These are phyloP conservation scores for Drymonia ruficornis DNA, from an alignment of 2,888 invertebrate genomes.

Conservation along the genomic window DNA sequence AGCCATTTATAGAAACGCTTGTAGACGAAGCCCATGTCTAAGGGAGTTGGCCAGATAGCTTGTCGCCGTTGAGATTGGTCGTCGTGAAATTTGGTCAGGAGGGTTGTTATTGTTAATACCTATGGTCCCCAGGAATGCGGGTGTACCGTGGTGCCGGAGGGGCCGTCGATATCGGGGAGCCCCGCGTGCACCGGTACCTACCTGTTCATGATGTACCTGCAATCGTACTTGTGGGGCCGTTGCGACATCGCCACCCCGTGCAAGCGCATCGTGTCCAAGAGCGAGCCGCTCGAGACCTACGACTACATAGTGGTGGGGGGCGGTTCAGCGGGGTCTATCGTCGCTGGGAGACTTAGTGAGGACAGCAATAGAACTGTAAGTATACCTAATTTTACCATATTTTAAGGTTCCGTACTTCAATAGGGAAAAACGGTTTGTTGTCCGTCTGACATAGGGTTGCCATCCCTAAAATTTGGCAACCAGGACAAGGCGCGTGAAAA, in stretches of 20 bases:
- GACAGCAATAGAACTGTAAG: constrained; percentile 74
- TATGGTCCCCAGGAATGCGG: constrained; percentile 68
- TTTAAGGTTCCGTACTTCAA: too few relatives aligned
- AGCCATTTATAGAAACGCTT: too few relatives aligned
- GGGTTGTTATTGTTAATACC: too few relatives aligned
- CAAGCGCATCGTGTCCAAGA: constrained; percentile 72
- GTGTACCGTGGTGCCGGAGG: constrained; percentile 79
- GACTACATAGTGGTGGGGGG: constrained; percentile 88
- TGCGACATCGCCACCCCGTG: constrained; percentile 83
- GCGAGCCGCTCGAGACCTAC: constrained; percentile 68
- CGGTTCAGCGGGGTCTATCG: constrained; percentile 86
- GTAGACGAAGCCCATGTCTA: too few relatives aligned
- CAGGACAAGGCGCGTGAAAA: too few relatives aligned
- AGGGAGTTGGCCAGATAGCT: too few relatives aligned
- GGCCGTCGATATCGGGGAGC: constrained; percentile 74
- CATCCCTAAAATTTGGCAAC: too few relatives aligned
- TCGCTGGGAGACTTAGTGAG: constrained; percentile 86
- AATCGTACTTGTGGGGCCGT: constrained; percentile 81
- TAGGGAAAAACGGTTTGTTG: too few relatives aligned
- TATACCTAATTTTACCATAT: too few relatives aligned
- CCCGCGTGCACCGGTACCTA: constrained; percentile 81
- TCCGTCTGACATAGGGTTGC: too few relatives aligned
- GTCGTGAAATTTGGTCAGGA: too few relatives aligned
- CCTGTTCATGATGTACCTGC: constrained; percentile 86
- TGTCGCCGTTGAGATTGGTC: too few relatives aligned